Percentiles rank a stretch among this genome's conserved stretches.
phyloP scores from a whole-genome alignment of 2,113 vertebrate genomes.

The Empidonax traillii region DNA sequence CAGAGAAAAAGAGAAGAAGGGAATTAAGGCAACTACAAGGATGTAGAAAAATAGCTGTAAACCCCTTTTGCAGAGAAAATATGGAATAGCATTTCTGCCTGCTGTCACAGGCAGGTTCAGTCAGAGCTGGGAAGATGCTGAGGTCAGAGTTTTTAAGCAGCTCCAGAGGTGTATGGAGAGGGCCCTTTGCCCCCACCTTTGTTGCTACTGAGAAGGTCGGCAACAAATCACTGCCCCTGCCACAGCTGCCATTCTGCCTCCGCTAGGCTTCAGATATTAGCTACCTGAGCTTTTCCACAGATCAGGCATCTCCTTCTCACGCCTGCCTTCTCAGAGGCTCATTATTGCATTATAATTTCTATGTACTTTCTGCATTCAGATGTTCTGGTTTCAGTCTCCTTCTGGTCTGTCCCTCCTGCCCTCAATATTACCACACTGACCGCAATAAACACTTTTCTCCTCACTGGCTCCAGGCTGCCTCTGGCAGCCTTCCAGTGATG shows the following conservation, averaged over 20 bases:
- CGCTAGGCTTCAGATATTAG: neutral
- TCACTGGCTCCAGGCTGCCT: neutral
- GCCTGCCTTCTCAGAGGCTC: neutral
- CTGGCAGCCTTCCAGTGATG: constrained; percentile 40
- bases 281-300: constrained; percentile 1
- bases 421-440: constrained; percentile 1
- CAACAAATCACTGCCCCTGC: neutral
- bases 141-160: neutral
- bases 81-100: neutral
- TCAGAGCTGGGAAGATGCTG: neutral
- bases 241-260: accelerated
- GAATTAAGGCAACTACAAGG: neutral
- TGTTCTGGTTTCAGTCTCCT: constrained; percentile 9
- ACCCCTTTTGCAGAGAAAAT: neutral
- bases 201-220: neutral
- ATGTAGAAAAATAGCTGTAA: constrained; percentile 31
- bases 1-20: neutral
- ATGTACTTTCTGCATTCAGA: neutral
- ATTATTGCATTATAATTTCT: constrained; percentile 26
- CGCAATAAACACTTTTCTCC: constrained; percentile 29
- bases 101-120: neutral
- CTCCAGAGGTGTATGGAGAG: neutral
- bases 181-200: neutral
- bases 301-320: neutral
- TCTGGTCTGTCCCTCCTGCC: neutral